phyloP scores from a whole-genome alignment of 2,113 vertebrate species.

The Sorex araneus region DNA sequence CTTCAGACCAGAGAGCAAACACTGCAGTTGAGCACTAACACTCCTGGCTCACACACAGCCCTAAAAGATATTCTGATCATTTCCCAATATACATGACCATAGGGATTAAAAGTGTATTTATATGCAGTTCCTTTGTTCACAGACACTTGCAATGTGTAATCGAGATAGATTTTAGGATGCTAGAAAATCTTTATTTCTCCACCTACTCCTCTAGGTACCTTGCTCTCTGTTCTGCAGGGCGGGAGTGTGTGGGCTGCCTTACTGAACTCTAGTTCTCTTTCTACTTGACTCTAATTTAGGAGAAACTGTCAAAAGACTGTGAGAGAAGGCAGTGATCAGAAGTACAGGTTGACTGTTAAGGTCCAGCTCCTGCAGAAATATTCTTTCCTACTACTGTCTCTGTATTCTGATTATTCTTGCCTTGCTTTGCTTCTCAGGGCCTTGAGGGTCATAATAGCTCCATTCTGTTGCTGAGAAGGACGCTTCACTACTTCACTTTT shows the following conservation, averaged over 20 bases:
- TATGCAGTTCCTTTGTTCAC: not conserved
- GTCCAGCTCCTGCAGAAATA: accelerated
- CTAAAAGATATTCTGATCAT: not conserved
- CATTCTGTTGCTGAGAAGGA: not conserved
- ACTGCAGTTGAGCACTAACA: no score
- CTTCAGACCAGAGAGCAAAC: no score
- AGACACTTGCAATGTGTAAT: not conserved
- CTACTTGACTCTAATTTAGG: not conserved
- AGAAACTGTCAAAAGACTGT: not conserved
- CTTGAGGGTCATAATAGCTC: not conserved
- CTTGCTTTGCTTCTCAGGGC: not conserved
- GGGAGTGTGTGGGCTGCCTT: not conserved
- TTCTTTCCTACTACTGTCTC: not conserved
- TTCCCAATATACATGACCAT: not conserved
- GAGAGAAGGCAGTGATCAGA: not conserved
- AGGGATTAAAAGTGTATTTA: not conserved
- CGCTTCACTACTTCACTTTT: not conserved
- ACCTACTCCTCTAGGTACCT: not conserved
- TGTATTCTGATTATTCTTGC: not conserved
- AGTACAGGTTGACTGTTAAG: not conserved
- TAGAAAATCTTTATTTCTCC: not conserved
- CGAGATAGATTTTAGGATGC: not conserved
- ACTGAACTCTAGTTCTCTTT: not conserved
- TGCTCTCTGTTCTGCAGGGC: not conserved
- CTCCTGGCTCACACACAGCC: no score